Conservation (phyloP, 1,140 invertebrate species). For the Diabrotica undecimpunctata region DNA sequence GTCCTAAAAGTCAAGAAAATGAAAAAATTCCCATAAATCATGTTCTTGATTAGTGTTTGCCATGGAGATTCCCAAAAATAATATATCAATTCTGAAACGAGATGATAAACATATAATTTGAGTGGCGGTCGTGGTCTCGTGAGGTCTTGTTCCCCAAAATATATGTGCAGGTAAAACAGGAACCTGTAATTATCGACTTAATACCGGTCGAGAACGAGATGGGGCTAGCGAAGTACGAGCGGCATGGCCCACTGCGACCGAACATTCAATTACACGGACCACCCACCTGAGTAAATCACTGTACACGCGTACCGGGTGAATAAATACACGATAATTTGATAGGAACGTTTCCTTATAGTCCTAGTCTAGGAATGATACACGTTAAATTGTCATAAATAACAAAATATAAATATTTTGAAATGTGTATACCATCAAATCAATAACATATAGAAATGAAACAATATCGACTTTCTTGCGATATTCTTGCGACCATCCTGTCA, state of each 20-base stretch:
- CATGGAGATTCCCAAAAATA: conserved; percentile 21
- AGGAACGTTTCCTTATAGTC: too few species aligned
- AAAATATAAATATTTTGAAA: too few species aligned
- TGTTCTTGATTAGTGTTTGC: conserved; percentile 12
- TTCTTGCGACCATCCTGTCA: too few species aligned
- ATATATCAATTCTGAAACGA: conserved; percentile 30
- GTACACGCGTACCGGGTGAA: conserved; percentile 1
- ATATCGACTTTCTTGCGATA: too few species aligned
- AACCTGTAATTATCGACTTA: conserved; percentile 43
- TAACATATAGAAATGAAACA: too few species aligned
- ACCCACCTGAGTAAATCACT: conserved; percentile 43
- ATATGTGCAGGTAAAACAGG: conserved; percentile 32
- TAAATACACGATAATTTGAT: not conserved
- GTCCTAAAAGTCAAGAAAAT: too few species aligned
- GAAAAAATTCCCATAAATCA: not conserved
- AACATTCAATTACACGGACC: conserved; percentile 43
- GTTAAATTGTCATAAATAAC: too few species aligned
- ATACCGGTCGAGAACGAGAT: conserved; percentile 22
- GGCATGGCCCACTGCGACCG: conserved; percentile 31
- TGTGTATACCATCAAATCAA: too few species aligned
- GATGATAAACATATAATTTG: conserved; percentile 32
- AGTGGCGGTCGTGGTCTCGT: conserved; percentile 6
- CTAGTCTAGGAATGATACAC: too few species aligned
- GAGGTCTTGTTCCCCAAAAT: conserved; percentile 30
- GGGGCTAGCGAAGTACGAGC: not conserved